These are phyloP conservation scores for Drosophila sp. DNA, from an alignment of 1,140 invertebrate genomes.

Conservation along the genomic window DNA sequence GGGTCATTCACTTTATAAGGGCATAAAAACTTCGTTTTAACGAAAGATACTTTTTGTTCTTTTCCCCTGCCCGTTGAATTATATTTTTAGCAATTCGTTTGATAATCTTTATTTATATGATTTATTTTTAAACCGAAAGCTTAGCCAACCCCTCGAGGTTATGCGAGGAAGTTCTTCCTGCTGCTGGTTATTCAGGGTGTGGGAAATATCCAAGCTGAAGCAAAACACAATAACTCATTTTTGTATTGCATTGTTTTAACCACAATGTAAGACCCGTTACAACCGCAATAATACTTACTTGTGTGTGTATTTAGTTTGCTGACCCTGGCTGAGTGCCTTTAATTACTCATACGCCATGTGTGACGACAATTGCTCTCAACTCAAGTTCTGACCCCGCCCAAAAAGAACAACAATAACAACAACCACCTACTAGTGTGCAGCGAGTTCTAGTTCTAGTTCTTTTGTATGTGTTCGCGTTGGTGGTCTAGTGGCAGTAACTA, in stretches of 20 bases:
- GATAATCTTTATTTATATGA: slow-evolving; percentile 6
- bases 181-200: not conserved
- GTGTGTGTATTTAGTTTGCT: slow-evolving; percentile 7
- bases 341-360: slow-evolving; percentile 71
- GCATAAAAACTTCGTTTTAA: not conserved
- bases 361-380: slow-evolving; percentile 32
- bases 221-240: not conserved
- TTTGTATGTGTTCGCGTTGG: slow-evolving; percentile 19
- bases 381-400: slow-evolving; percentile 38
- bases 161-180: slow-evolving; percentile 9
- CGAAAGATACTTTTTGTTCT: not conserved
- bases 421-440: slow-evolving; percentile 31
- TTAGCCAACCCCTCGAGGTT: slow-evolving; percentile 9
- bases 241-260: not conserved
- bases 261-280: slow-evolving; percentile 13
- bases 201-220: not conserved
- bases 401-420: slow-evolving; percentile 30
- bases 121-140: slow-evolving; percentile 18
- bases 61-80: not conserved
- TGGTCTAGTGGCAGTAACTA: slow-evolving; percentile 42
- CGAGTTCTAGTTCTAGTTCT: not conserved
- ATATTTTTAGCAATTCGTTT: slow-evolving; percentile 35
- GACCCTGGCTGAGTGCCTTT: slow-evolving; percentile 65
- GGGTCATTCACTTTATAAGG: not conserved
- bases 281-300: slow-evolving; percentile 41